Percentiles rank a stretch among this genome's conserved stretches.
Conservation (phyloP, 2,888 invertebrate species). For the Melanophora roralis region DNA sequence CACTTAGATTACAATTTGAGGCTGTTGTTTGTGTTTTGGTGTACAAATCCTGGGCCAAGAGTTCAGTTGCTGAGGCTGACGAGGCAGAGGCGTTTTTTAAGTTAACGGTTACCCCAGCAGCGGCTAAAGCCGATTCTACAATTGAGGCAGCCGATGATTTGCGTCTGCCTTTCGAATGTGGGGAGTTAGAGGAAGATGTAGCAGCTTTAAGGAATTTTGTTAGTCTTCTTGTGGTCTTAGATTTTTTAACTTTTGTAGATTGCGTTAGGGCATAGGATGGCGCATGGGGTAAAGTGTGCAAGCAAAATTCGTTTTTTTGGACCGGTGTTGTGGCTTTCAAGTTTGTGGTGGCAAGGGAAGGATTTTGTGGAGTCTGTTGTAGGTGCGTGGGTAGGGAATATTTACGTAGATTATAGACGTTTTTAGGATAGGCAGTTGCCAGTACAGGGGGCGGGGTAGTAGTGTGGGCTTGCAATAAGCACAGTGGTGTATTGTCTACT, state of each 20-base stretch:
- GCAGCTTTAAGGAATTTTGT: constrained; percentile 52
- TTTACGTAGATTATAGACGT: constrained; percentile 48
- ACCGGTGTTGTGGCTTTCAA: not conserved
- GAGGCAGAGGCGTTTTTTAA: constrained; percentile 57
- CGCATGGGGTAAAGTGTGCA: constrained; percentile 21
- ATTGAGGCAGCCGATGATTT: constrained; percentile 71
- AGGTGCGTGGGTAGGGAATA: constrained; percentile 54
- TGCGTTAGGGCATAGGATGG: constrained; percentile 30
- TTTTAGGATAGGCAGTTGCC: constrained; percentile 27
- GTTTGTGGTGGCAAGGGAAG: constrained; percentile 37
- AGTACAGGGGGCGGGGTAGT: constrained; percentile 48
- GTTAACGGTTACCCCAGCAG: constrained; percentile 63
- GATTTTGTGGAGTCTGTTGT: constrained; percentile 41
- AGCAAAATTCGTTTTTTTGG: constrained; percentile 34
- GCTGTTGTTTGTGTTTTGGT: constrained; percentile 54
- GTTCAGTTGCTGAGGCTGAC: constrained; percentile 57
- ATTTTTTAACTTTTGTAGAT: constrained; percentile 56
- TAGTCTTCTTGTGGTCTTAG: constrained; percentile 42
- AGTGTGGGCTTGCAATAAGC: constrained; percentile 39
- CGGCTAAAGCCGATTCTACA: constrained; percentile 67
- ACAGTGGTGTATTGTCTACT: constrained; percentile 62
- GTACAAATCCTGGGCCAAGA: constrained; percentile 53
- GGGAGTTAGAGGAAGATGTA: constrained; percentile 46
- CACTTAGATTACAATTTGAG: constrained; percentile 62
- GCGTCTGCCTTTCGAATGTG: constrained; percentile 62